phyloP scores from a whole-genome alignment of 2,797 vertebrate species.

The Melanotaenia pygmaea region DNA sequence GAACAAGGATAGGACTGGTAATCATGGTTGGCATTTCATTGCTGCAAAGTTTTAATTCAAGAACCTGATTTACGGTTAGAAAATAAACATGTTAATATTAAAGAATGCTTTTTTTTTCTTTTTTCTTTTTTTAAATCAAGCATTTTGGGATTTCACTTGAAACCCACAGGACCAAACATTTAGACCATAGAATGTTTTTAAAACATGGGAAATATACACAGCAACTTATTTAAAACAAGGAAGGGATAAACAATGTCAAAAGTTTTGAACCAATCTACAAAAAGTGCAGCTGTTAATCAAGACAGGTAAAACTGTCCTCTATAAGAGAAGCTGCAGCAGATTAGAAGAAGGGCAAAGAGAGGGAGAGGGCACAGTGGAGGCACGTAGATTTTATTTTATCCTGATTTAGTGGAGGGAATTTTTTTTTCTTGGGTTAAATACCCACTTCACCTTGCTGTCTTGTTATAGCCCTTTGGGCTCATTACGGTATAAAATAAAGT shows the following conservation, averaged over 20 bases:
- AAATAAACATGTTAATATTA: too few species aligned
- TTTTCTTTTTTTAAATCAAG: background rate
- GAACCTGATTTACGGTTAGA: too few species aligned
- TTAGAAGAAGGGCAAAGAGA: background rate
- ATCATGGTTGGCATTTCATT: too few species aligned
- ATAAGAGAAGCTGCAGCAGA: background rate
- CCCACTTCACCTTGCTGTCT: conserved; percentile 21
- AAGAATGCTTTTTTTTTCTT: too few species aligned
- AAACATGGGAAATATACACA: background rate
- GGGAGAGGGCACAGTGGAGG: background rate
- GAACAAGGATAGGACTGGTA: too few species aligned
- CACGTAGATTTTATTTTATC: background rate
- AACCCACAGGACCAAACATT: background rate
- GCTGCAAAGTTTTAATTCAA: too few species aligned
- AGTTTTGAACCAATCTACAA: background rate
- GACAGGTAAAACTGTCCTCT: background rate
- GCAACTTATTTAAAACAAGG: background rate
- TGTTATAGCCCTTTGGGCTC: background rate
- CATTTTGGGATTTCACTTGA: background rate
- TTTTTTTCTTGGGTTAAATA: conserved; percentile 32
- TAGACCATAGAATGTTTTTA: background rate
- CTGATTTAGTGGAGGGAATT: conserved; percentile 11
- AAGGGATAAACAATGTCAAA: background rate
- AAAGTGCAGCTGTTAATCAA: background rate
- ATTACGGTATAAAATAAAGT: conserved; percentile 32